Base-by-base conservation (phyloP, 1,140 invertebrate species). In the Pygmarrhopalites habei region DNA sequence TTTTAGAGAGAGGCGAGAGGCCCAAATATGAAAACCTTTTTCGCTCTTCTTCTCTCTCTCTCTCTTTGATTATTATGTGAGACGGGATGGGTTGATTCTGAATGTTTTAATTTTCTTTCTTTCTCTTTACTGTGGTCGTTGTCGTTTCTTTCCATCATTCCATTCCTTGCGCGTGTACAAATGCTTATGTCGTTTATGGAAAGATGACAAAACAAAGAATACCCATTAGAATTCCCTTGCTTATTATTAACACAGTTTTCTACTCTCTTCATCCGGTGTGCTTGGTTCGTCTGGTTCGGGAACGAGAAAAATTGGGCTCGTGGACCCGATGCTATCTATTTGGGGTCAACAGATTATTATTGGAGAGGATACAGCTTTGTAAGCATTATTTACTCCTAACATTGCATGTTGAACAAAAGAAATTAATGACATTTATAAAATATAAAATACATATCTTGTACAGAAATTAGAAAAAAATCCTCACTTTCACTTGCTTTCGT, bases 341-440 rank as follows among this genome's bases (percentile, higher is more conserved):
- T 93, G 90, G 90, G 90, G 90, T 80, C 89, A 93, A 82, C 90
- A 92, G 85, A 87, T 92, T 82, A 90, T 92, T 84, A 88, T 92
- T 79, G 90, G 90, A 85, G 89, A 92, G 84, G 90, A 93, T 82
- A 90, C 89, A 74, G 88, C 89, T 82, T 88, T 90, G 90, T 93
- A 90, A 90, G 89, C 32, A 35, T 7, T n/a, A 35, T 35, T 35
- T 35, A 14, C 5, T 52, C 49, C 10, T 23, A 7, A 10, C n/a
- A 10, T 46, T 46, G 44, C 15, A 46, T 46, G 44, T 35, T 35
- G 32, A 35, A 35, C 5, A 35, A 35, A 35, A 35, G 15, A 35
- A 35, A 35, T n/a, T n/a, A n/a, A n/a, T n/a, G n/a, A n/a, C n/a
- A n/a, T n/a, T n/a, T n/a, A n/a, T n/a, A n/a, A n/a, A n/a, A n/a